Evolutionary conservation across 2,888 invertebrate genomes (phyloP), one percentile per base, ranked within the genome.

Genomic region (Carterocephalus palaemon): DNA sequence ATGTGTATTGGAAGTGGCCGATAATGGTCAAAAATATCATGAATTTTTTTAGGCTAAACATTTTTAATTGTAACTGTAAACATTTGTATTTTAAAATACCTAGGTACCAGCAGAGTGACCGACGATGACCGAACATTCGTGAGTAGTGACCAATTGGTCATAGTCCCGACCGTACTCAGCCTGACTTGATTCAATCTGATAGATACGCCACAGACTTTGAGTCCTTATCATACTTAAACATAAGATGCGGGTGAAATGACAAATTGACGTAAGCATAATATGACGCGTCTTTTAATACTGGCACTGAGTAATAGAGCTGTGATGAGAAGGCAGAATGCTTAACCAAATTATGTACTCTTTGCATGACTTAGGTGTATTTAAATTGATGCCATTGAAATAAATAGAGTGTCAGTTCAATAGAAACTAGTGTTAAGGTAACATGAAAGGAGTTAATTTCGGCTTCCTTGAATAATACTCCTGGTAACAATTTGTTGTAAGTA

Each of bases 231-330:
- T 34, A 16, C 20, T 28, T 20, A 47, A 62, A 55, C 53, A 50
- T 47, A 52, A 66, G 67, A 80, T 81, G 76, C 79, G 79, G 80
- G 79, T 61, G 49, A 63, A 69, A 73, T 76, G 78, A 80, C 77
- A 79, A 79, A 79, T 77, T 73, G 76, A 73, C 65, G 60, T 55
- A 59, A 60, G n/a, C n/a, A n/a, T n/a, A n/a, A 56, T 64, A 66
- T 71, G 71, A 75, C 70, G 57, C 60, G 60, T 60, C 64, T 57
- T 68, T 67, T 65, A 61, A 64, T 65, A 73, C 66, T 69, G 75
- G 66, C 75, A 72, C 66, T 82, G 78, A 83, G 74, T 83, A 75
- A 82, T 81, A 76, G 73, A 75, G 64, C 53, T 42, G 59, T 61
- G 54, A 66, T 83, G 84, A 84, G 65, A 52, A 40, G 45, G 74